Base-by-base conservation (phyloP, 2,113 vertebrate genomes). In the Eidolon helvum region DNA sequence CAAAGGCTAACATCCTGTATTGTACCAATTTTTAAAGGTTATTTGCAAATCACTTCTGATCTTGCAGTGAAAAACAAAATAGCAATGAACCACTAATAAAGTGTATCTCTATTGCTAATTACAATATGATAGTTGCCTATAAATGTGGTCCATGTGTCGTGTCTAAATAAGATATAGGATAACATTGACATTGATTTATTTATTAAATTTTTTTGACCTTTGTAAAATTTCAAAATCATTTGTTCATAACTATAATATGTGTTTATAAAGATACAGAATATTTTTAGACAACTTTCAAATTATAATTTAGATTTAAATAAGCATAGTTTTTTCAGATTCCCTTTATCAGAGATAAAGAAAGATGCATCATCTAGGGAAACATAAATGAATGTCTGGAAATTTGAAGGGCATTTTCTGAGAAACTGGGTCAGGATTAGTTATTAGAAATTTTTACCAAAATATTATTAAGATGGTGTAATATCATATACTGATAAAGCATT, bases 381-480 rank as follows among this genome's bases (percentile, higher is more conserved):
- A 40, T 66, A n/a, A 90, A 4, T 35, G 22, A 21, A 35, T 72
- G 33, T 71, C 35, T 65, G 75, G 35, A 50, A 71, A 79, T 80
- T 55, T 24, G 2, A 80, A 59, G 4, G 24, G 21, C 53, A 66
- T 89, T 66, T 89, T 86, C 38, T 91, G 66, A 71, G 38, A 91
- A 77, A 59, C 9, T 95, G 45, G 33, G 19, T 26, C 50, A 91
- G 50, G 38, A 90, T 30, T 88, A n/a, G 14, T 35, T 72, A 74
- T 87, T 65, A 92, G 80, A 79, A 92, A 86, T 35, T 83, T 86
- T 88, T 53, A 88, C 38, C 18, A 55, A 90, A 89, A 89, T 78
- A 66, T 50, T 45, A 82, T 72, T 26, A 79, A n/a, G 38, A 85
- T 61, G 40, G 35, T 78, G 12, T 63, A 16, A 48, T 50, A 65